phyloP scores from a whole-genome alignment of 2,797 vertebrate genomes.

The Notamacropus eugenii region DNA sequence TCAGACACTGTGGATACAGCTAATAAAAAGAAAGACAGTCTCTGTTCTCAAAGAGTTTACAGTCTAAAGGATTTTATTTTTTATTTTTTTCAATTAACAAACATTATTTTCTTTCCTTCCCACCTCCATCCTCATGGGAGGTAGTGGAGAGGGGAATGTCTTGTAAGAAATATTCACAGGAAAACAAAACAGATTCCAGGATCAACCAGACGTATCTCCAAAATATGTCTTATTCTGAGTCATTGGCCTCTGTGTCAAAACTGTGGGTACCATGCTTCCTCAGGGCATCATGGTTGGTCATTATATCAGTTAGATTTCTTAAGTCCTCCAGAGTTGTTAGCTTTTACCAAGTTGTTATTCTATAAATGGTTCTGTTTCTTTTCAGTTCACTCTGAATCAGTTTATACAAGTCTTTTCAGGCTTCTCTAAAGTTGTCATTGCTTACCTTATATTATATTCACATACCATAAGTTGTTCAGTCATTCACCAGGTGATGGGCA shows the following conservation, averaged over 20 bases:
- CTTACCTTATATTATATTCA: not conserved
- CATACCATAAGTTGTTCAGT: not conserved
- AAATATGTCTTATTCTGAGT: no score
- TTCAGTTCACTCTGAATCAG: not conserved
- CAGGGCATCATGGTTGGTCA: not conserved
- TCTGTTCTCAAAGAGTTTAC: not conserved
- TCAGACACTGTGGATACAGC: not conserved
- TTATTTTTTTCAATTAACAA: not conserved
- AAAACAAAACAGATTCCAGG: no score
- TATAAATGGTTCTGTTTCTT: not conserved
- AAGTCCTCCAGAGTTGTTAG: not conserved
- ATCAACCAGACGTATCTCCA: no score
- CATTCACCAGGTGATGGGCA: not conserved
- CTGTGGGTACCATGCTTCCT: no score
- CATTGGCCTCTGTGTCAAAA: no score
- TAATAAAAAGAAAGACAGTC: not conserved
- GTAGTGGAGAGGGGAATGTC: no score
- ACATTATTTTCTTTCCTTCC: not conserved
- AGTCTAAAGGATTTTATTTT: not conserved
- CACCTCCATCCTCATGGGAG: not conserved
- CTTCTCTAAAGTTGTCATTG: not conserved
- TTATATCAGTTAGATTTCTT: not conserved
- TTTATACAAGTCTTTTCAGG: not conserved
- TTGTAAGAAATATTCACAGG: no score
- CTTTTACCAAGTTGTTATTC: not conserved